Base-by-base conservation (phyloP, 2,113 vertebrate genomes). In the Heliornis fulica region DNA sequence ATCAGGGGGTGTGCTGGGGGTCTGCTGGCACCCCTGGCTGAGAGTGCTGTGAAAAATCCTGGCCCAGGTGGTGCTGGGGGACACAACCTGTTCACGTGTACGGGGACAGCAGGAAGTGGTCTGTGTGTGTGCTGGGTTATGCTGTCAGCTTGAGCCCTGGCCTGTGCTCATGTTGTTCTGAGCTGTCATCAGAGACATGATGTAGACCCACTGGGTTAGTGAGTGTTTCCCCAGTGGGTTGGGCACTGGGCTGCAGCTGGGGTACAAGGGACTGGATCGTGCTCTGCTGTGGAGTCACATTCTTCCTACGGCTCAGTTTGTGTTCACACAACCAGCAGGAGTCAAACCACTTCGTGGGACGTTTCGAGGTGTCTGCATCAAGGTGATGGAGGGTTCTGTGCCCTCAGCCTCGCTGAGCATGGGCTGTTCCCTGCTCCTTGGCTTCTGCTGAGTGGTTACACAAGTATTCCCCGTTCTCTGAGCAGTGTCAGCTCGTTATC, bases 111-210 rank as follows among this genome's bases (percentile, higher is more conserved):
- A 16, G 60, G 34, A 65, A 40, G 22, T n/a, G 6, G 36, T 23
- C n/a, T 46, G 31, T 9, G 38, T 0, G 0, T 51, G 2, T 48
- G 80, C 88, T 40, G 41, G 56, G 21, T 78, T 51, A 64, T 20
- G 2, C 5, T 15, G 5, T 65, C 14, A 18, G 3, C 66, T 65
- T 74, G 63, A 57, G 9, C 43, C 0, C 13, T 43, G 28, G 45
- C 25, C 13, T 74, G 0, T 40, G 70, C 8, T 63, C 25, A 2
- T 11, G 0, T 66, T 60, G 4, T 36, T 78, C 50, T 11, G 28
- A 56, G 48, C 10, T 0, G 1, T 22, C 17, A 26, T 61, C 0
- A 3, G 63, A 90, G 68, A 38, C 7, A 0, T 4, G 60, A 56
- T 46, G 51, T 40, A 25, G 43, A 69, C 41, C 16, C 23, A 2